Evolutionary conservation across 2,113 vertebrate genomes (phyloP), one percentile per base, ranked within the genome.

Genomic region (Bubo blakistoni): DNA sequence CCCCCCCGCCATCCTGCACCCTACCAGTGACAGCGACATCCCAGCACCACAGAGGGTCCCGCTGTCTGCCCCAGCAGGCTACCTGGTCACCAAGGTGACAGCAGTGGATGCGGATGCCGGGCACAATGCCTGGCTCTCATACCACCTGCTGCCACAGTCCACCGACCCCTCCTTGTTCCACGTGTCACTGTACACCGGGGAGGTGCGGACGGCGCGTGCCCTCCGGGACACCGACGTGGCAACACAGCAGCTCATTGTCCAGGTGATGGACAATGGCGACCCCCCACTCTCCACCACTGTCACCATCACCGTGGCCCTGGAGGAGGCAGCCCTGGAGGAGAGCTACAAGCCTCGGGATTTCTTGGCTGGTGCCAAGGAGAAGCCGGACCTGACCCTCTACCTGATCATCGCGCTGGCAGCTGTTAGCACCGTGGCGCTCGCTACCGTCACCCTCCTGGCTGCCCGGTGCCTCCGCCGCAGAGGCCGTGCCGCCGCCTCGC

Each of bases 41-140:
- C 96, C 81, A 0, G 95, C 96, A 77, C 97, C 98, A 16, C 98
- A 99, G 92, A 98, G 92, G 72, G 98, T 99, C 82, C 98, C 98
- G 2, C 97, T 98, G 44, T 98, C 98, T 49, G 98, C 98, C 61
- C 98, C 99, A 77, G 86, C 97, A 4, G 99, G 99, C 72, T 98
- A 98, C 88, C 96, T 99, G 93, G 98, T 99, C 82, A 98, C 98
- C 49, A 99, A 99, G 96, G 98, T 99, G 97, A 98, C 98, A 49
- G 99, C 99, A 3, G 98, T 99, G 97, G 99, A 99, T 72, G 98
- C 98, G 2, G 99, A 99, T 49, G 98, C 98, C 1, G 98, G 99
- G 67, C 98, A 99, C 94, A 99, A 99, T 13, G 99, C 98, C 20
- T 99, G 99, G 98, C 98, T 99, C 40, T 98, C 98, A 2, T 99